These are phyloP conservation scores for Anadara kagoshimensis DNA, from an alignment of 1,140 invertebrate genomes.

Conservation along the genomic window DNA sequence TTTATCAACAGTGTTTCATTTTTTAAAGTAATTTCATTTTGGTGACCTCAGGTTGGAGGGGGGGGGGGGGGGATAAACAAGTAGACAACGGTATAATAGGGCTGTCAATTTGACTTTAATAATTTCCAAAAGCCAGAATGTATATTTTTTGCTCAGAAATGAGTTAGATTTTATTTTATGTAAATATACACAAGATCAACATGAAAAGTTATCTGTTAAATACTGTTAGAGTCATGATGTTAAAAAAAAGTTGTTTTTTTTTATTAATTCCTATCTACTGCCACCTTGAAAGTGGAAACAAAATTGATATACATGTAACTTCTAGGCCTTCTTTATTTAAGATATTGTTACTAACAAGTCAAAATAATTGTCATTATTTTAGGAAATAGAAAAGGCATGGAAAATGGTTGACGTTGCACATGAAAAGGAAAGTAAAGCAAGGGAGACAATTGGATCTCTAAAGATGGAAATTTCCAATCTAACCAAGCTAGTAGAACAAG, in stretches of 20 bases:
- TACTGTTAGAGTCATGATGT: too few relatives aligned
- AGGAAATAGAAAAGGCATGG: slow-evolving; percentile 76
- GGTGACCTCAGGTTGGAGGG: too few relatives aligned
- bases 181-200: too few relatives aligned
- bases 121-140: background rate
- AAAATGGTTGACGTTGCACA: slow-evolving; percentile 75
- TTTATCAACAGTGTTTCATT: background rate
- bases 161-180: background rate
- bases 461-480: slow-evolving; percentile 74
- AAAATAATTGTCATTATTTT: background rate
- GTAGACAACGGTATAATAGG: background rate
- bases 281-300: too few relatives aligned
- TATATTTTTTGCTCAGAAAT: background rate
- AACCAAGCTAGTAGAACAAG: slow-evolving; percentile 73
- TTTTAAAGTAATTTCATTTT: background rate
- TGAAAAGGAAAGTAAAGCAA: slow-evolving; percentile 73
- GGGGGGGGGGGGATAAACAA: background rate
- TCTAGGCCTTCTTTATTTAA: background rate
- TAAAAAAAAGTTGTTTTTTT: too few relatives aligned
- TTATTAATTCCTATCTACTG: too few relatives aligned
- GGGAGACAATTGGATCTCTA: slow-evolving; percentile 73
- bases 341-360: background rate
- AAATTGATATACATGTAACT: too few relatives aligned
- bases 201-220: too few relatives aligned
- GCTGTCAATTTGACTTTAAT: background rate